A percentile compares a stretch with the other conserved stretches of the same genome.
Evolutionary conservation across 2,797 vertebrate genomes (phyloP).

Genomic region (Microctenopoma lineatum): DNA sequence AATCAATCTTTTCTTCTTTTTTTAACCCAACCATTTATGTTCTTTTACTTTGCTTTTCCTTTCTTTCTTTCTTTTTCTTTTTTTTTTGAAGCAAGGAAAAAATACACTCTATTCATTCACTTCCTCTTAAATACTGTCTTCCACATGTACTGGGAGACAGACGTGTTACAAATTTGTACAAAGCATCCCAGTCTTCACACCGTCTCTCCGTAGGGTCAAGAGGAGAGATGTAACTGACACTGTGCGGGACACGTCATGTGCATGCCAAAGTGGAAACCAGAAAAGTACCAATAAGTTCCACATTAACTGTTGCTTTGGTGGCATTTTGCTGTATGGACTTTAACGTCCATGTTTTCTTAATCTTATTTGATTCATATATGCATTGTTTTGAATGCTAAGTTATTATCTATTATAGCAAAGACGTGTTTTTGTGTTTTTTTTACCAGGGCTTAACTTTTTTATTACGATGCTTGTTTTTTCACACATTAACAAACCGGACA

Average conservation of each 20-base stretch:
- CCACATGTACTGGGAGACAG: conserved; percentile 78
- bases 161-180: conserved; percentile 75
- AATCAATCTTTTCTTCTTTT: conserved; percentile 29
- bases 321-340: conserved; percentile 71
- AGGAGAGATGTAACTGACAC: conserved; percentile 66
- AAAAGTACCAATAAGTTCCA: conserved; percentile 66
- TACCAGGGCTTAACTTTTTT: conserved; percentile 68
- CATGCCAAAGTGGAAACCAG: conserved; percentile 83
- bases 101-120: conserved; percentile 65
- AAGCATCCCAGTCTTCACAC: conserved; percentile 77
- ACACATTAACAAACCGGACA: conserved; percentile 45
- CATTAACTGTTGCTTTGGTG: conserved; percentile 75
- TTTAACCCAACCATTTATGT: conserved; percentile 48
- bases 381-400: conserved; percentile 85
- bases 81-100: conserved; percentile 25
- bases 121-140: conserved; percentile 83
- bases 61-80: conserved; percentile 6
- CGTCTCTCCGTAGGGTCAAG: conserved; percentile 27
- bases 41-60: conserved; percentile 27
- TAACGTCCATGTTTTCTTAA: conserved; percentile 75
- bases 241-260: conserved; percentile 80
- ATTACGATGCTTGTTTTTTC: conserved; percentile 62
- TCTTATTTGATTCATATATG: conserved; percentile 77
- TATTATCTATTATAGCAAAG: conserved; percentile 71
- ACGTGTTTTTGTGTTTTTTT: conserved; percentile 56